These are phyloP conservation scores for Mesocricetus auratus DNA, from an alignment of 2,113 vertebrate species.

Conservation along the genomic window DNA sequence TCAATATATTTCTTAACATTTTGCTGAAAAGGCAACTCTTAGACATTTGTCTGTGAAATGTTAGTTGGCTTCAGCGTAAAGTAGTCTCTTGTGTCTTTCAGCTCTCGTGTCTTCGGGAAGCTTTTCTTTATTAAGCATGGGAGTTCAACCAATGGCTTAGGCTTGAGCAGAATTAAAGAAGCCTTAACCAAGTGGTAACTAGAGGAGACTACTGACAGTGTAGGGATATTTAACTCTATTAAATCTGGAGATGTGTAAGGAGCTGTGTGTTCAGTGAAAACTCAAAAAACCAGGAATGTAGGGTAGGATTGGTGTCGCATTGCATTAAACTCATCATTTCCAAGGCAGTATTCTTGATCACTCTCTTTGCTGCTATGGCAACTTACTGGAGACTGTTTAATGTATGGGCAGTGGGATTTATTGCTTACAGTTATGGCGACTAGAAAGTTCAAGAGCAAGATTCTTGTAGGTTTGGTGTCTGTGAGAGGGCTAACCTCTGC, in stretches of 20 bases:
- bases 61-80: background rate
- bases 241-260: background rate
- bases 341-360: too few relatives aligned
- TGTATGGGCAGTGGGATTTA: background rate
- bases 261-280: fast-evolving
- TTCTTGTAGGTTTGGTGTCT: background rate
- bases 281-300: fast-evolving
- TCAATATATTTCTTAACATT: background rate
- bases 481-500: background rate
- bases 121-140: conserved; percentile 31
- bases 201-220: fast-evolving
- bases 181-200: fast-evolving
- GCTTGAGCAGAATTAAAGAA: background rate
- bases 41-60: conserved; percentile 14
- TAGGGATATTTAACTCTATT: background rate
- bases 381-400: background rate
- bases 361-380: background rate
- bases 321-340: background rate
- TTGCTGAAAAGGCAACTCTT: conserved; percentile 21
- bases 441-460: background rate
- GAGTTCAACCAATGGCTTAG: background rate
- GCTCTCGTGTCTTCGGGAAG: background rate
- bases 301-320: fast-evolving
- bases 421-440: background rate
- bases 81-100: background rate